These are phyloP conservation scores for Tipula vernalis DNA, from an alignment of 2,888 invertebrate species.

Conservation along the genomic window DNA sequence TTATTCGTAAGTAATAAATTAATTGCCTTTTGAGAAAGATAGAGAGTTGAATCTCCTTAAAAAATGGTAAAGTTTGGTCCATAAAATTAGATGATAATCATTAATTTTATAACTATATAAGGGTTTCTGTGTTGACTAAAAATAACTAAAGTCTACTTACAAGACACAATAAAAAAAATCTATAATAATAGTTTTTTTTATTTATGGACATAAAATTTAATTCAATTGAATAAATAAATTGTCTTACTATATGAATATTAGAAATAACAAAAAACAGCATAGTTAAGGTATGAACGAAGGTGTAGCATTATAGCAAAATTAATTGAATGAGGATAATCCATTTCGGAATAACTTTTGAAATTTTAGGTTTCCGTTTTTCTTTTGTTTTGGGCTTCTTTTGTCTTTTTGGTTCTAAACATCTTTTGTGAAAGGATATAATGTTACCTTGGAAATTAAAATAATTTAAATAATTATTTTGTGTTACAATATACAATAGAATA, in stretches of 20 bases:
- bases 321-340: not conserved
- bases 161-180: not conserved
- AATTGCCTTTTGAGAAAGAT: not conserved
- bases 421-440: not conserved
- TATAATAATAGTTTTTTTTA: not conserved
- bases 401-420: not conserved
- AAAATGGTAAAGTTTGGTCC: not conserved
- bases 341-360: not conserved
- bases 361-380: not conserved
- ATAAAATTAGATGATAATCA: slow-evolving; percentile 4
- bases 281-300: not conserved
- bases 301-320: not conserved
- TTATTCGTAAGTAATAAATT: not conserved
- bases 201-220: not conserved
- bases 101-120: not conserved
- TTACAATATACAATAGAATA: too few relatives aligned
- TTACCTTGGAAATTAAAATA: too few relatives aligned
- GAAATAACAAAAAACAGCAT: too few relatives aligned
- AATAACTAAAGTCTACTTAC: not conserved
- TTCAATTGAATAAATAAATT: not conserved
- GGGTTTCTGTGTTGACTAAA: not conserved
- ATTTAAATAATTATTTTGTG: too few relatives aligned
- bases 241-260: not conserved
- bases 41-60: not conserved
- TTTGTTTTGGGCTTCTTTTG: not conserved